Percentiles rank a stretch among this genome's conserved stretches.
Conservation (phyloP, 2,113 vertebrate species). For the Campylorhamphus procurvoides region DNA sequence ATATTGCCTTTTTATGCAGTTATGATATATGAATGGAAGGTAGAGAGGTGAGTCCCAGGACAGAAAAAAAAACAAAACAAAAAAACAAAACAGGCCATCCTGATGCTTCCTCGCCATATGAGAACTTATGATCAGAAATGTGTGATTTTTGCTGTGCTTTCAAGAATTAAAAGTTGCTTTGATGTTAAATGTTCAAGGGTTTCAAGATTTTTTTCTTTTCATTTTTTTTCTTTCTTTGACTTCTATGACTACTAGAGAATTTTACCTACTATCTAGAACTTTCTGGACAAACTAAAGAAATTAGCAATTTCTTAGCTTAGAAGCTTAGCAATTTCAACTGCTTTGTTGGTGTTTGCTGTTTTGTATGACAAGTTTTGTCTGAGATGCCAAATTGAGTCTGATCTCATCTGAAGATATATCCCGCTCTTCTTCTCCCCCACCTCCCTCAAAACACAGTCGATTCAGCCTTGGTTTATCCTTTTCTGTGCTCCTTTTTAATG, state of each 20-base stretch:
- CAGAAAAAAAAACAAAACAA: neutral
- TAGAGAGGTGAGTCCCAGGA: neutral
- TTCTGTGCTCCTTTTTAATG: neutral
- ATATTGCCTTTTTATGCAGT: neutral
- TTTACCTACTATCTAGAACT: neutral
- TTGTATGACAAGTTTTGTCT: neutral
- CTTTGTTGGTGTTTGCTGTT: neutral
- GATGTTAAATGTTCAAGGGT: rapidly evolving
- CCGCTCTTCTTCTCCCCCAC: neutral
- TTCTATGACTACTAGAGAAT: neutral
- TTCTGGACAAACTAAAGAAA: neutral
- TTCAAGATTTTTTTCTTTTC: neutral
- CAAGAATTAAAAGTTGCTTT: neutral
- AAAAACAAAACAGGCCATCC: too few species aligned
- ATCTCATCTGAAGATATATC: neutral
- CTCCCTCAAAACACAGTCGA: neutral
- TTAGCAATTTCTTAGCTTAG: too few species aligned
- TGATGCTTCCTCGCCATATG: neutral
- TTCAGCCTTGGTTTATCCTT: neutral
- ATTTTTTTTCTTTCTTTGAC: neutral
- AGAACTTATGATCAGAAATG: neutral
- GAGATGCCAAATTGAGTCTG: neutral
- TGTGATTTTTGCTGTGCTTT: neutral
- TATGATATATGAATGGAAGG: neutral
- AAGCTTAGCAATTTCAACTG: neutral